Evolutionary conservation across 2,797 vertebrate species (phyloP), one percentile per base, ranked within the genome.

Genomic region (Petrocephalus schoutedeni): DNA sequence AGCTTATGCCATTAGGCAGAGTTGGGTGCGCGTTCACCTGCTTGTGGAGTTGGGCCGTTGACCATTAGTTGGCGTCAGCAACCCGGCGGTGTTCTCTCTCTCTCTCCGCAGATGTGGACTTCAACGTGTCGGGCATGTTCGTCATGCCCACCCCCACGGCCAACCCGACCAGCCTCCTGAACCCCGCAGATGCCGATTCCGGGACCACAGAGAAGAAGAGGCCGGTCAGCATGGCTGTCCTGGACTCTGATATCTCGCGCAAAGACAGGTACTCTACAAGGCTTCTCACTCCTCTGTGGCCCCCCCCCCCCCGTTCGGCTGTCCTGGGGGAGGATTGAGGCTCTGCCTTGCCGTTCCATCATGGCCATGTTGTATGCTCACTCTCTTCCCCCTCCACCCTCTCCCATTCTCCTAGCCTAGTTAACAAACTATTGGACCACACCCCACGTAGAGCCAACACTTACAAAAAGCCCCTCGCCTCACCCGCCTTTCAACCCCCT

Each of bases 51-150:
- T 67, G 64, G 61, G 23, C 28, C n/a, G n/a, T n/a, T n/a, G n/a
- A n/a, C n/a, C n/a, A n/a, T n/a, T n/a, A n/a, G n/a, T n/a, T n/a
- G n/a, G n/a, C n/a, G n/a, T n/a, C n/a, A n/a, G n/a, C n/a, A 36
- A 2, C 16, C 41, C 36, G 71, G 71, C 5, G 4, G 71, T 5
- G 36, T 23, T 16, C 32, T n/a, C 19, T 57, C 23, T 57, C 23
- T 85, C 58, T 41, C 53, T 56, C 49, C 28, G 32, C 87, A 88
- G 87, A 85, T 7, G n/a, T 99, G 91, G 98, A 99, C 86, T 99
- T 99, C 93, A 99, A 99, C 0, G 98, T 99, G n/a, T 98, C 98
- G 0, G 98, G 97, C 89, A 97, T 97, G 2, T 99, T 99, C 10
- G 95, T 96, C 59, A 88, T 96, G 91, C 94, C 96, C 86, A 93